Base-by-base conservation (phyloP, 2,888 invertebrate genomes). In the Tinea trinotella region DNA sequence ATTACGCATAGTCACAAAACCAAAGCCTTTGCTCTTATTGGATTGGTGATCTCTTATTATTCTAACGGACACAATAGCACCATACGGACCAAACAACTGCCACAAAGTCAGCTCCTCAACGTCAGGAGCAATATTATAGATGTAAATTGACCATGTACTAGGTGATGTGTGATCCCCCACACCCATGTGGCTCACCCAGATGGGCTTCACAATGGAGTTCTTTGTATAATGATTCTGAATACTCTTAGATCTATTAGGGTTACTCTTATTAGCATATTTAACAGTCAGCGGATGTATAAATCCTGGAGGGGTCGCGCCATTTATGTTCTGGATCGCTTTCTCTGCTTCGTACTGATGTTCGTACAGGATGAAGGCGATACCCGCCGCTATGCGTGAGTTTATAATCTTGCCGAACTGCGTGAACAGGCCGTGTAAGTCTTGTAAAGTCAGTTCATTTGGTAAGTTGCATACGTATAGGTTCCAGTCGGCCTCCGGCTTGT, bases 181-280 rank as follows among this genome's bases (percentile, higher is more conserved):
- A 67, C 78, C 78, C 74, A 85, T 82, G 64, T 82, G 81, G 71
- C 80, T 83, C 60, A 85, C 83, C 87, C 87, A 87, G 67, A 83
- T 80, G 64, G 83, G 76, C 65, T 82, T 84, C 60, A 80, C 77
- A 64, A 83, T 68, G 36, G 83, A 68, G 65, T 71, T 83, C 68
- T 83, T 85, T 61, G 77, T 64, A 71, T 78, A 82, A 67, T 82
- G 82, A 63, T 84, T 84, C 73, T 80, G 82, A 68, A 77, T 81
- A 30, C 12, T 35, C 76, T 82, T 83, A 76, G 80, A 71, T 71
- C 82, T 85, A 70, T 82, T 65, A 68, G 85, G 85, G 67, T 86
- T 86, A 76, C 86, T 83, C 75, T 87, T 87, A 79, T 87, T 87
- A 67, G 87, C 87, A 70, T 84, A 87, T 83, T 87, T 87, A 77